Conservation (phyloP, 2,113 vertebrate species). For the Leptobrachium leishanense region DNA sequence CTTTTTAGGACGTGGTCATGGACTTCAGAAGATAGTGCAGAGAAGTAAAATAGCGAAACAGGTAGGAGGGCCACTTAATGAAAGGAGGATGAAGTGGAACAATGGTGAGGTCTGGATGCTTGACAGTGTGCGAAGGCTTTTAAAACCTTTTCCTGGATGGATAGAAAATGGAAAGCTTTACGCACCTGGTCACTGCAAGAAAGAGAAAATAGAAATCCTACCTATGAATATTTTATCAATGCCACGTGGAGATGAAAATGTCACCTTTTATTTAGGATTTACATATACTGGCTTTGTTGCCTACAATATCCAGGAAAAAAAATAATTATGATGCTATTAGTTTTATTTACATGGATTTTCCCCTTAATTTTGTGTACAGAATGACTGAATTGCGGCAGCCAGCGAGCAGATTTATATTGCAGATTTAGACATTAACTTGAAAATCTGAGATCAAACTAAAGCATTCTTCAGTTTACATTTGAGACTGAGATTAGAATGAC, state of each 20-base stretch:
- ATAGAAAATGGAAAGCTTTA: slow-evolving; percentile 70
- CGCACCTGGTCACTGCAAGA: slow-evolving; percentile 58
- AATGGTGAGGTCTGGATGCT: slow-evolving; percentile 67
- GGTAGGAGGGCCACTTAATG: slow-evolving; percentile 59
- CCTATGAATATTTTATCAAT: slow-evolving; percentile 65
- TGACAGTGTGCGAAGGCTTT: slow-evolving; percentile 51
- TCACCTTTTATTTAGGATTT: slow-evolving; percentile 66
- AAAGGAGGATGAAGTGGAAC: slow-evolving; percentile 72
- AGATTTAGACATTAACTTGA: no score
- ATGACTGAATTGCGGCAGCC: no score
- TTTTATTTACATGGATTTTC: no score
- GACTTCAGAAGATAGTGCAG: slow-evolving; percentile 72
- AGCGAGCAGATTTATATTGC: no score
- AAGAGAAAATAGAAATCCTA: slow-evolving; percentile 56
- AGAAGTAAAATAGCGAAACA: slow-evolving; percentile 70
- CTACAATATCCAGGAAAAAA: slow-evolving; percentile 60
- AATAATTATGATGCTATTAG: no score
- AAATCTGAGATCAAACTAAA: no score
- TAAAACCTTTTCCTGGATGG: slow-evolving; percentile 74
- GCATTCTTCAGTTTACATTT: no score
- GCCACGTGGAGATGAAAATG: slow-evolving; percentile 69
- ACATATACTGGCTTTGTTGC: no score
- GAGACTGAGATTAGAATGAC: no score
- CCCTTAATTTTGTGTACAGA: no score
- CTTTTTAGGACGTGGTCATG: slow-evolving; percentile 70